Evolutionary conservation across 1,140 invertebrate genomes (phyloP).

Genomic region (Achatina immaculata): DNA sequence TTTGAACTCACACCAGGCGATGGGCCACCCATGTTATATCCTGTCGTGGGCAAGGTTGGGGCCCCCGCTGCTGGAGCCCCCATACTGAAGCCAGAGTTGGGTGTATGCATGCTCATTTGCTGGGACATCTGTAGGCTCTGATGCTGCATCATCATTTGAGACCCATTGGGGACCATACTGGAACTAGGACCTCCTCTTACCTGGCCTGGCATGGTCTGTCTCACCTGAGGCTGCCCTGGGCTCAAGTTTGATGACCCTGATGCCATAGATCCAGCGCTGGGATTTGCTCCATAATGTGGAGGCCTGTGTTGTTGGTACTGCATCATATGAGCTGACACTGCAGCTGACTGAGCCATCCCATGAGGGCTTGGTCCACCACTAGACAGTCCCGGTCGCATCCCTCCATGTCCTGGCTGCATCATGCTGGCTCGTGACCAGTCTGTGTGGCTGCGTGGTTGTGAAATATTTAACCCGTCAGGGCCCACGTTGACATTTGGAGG

Average conservation of each 20-base stretch:
- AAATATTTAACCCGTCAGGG: slow-evolving; percentile 72
- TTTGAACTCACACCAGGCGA: slow-evolving; percentile 32
- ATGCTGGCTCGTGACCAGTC: slow-evolving; percentile 39
- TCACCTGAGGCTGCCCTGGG: slow-evolving; percentile 41
- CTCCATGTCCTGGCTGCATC: slow-evolving; percentile 40
- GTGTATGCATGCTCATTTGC: slow-evolving; percentile 43
- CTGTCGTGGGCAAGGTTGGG: slow-evolving; percentile 22
- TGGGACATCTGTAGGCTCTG: slow-evolving; percentile 62
- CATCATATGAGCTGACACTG: slow-evolving; percentile 49
- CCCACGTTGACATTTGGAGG: slow-evolving; percentile 73
- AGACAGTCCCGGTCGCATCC: slow-evolving; percentile 49
- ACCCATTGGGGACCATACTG: slow-evolving; percentile 50
- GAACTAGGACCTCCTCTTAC: slow-evolving; percentile 14
- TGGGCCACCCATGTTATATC: slow-evolving; percentile 39
- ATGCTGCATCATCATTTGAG: slow-evolving; percentile 63
- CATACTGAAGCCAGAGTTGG: slow-evolving; percentile 26
- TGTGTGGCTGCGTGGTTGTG: slow-evolving; percentile 58
- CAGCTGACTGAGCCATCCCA: slow-evolving; percentile 43
- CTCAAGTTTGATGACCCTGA: slow-evolving; percentile 35
- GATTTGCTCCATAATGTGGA: slow-evolving; percentile 30
- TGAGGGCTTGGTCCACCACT: slow-evolving; percentile 37
- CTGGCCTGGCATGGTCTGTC: slow-evolving; percentile 43
- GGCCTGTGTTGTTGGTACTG: slow-evolving; percentile 49
- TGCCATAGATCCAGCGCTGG: slow-evolving; percentile 43
- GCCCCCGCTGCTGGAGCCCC: slow-evolving; percentile 15